phyloP scores from a whole-genome alignment of 2,113 vertebrate genomes.

The pig (Sus scrofa) region DNA sequence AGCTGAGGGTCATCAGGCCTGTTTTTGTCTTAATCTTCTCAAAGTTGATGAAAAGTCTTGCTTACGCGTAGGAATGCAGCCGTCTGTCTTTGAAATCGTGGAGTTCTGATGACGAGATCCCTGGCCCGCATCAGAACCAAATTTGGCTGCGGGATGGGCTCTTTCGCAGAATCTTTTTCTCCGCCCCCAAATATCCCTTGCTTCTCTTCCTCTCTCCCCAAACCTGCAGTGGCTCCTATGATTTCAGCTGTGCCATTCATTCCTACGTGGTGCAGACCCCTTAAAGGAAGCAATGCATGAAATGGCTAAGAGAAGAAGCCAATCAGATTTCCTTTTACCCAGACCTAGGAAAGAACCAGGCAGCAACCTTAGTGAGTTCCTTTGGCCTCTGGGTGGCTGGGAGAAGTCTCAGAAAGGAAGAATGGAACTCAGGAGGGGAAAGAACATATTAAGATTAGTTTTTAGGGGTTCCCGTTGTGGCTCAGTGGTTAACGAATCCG shows the following conservation, averaged over 20 bases:
- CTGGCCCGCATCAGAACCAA: neutral
- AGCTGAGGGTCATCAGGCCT: neutral
- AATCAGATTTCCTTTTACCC: constrained; percentile 2
- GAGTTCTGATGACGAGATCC: neutral
- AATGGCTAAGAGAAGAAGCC: neutral
- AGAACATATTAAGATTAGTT: neutral
- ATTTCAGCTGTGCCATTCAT: neutral
- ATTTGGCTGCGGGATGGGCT: neutral
- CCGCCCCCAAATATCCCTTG: neutral
- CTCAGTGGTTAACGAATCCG: too few relatives aligned
- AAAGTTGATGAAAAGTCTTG: constrained; percentile 33
- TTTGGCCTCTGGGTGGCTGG: neutral
- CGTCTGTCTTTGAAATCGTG: neutral
- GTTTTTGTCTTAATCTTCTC: constrained; percentile 61
- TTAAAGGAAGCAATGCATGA: neutral
- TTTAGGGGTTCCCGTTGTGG: too few relatives aligned
- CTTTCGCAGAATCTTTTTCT: neutral
- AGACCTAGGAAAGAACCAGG: neutral
- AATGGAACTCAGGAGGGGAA: neutral
- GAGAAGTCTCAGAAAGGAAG: neutral
- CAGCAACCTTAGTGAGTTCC: neutral
- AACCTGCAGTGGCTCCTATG: neutral
- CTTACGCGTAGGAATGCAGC: neutral
- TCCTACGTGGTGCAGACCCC: constrained; percentile 17
- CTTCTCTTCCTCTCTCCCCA: neutral